A percentile compares a stretch with the other conserved stretches of the same genome.
Conservation (phyloP, 92 coral and sea anemone genomes). For the Phenganax subtilis region DNA sequence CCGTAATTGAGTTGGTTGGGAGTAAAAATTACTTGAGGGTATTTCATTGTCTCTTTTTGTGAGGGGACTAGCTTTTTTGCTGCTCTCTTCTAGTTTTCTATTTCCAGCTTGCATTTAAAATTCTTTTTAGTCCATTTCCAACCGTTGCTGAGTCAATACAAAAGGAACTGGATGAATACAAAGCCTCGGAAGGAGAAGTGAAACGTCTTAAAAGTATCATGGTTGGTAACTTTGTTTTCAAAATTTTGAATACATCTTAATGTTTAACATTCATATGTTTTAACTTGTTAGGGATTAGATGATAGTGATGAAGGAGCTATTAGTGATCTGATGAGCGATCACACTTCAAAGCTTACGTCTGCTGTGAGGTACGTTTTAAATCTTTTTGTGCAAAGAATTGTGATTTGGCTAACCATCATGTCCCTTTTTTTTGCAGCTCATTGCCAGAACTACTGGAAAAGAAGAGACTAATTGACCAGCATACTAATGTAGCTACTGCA, state of each 20-base stretch:
- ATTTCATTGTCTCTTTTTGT: neutral
- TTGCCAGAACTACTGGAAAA: slow-evolving; percentile 94
- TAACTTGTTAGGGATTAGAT: slow-evolving; percentile 72
- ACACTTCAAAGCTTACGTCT: slow-evolving; percentile 89
- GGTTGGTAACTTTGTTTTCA: slow-evolving; percentile 43
- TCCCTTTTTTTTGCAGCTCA: slow-evolving; percentile 53
- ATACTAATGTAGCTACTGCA: slow-evolving; percentile 95
- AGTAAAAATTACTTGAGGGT: neutral
- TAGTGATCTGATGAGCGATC: slow-evolving; percentile 73
- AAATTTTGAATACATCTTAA: neutral
- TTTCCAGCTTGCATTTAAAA: neutral
- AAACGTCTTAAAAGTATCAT: slow-evolving; percentile 88
- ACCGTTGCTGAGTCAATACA: slow-evolving; percentile 99
- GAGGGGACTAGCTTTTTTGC: neutral
- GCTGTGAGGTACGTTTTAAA: slow-evolving; percentile 75
- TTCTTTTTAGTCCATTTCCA: slow-evolving; percentile 78
- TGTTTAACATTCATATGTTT: neutral
- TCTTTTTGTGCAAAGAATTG: neutral
- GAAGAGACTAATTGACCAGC: slow-evolving; percentile 90
- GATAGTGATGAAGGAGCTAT: slow-evolving; percentile 72
- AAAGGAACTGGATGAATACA: slow-evolving; percentile 92
- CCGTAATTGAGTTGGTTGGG: neutral
- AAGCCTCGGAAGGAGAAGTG: slow-evolving; percentile 93
- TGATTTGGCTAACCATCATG: neutral
- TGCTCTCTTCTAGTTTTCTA: neutral